Conservation (phyloP, 30 jellyfish, hydroid and myxozoan genomes). For the Haliclystus octoradiatus region DNA sequence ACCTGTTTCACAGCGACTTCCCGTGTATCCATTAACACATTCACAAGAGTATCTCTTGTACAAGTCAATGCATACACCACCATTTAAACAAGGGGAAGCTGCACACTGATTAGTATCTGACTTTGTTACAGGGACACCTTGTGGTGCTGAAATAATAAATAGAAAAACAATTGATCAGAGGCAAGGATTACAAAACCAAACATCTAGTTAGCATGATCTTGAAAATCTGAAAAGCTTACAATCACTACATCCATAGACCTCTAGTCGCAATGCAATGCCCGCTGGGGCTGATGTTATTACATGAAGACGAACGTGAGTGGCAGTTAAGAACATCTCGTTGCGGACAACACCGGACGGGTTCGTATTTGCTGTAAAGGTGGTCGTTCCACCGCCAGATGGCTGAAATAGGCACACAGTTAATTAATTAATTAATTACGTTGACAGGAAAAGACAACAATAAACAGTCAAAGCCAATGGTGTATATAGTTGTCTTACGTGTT, state of each 20-base stretch:
- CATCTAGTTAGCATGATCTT: neutral
- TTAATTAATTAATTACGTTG: neutral
- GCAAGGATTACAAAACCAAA: too few relatives aligned
- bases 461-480: neutral
- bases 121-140: conserved; percentile 65
- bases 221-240: conserved; percentile 28
- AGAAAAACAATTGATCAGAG: neutral
- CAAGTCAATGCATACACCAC: conserved; percentile 73
- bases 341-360: conserved; percentile 43
- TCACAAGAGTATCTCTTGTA: conserved; percentile 56
- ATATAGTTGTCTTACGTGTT: neutral
- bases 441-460: neutral
- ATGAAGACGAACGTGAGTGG: conserved; percentile 12
- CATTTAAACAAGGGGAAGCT: conserved; percentile 65
- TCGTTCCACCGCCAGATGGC: too few relatives aligned
- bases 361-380: conserved; percentile 54
- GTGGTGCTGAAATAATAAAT: conserved; percentile 56
- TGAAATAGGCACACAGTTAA: neutral
- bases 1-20: conserved; percentile 60
- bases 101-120: conserved; percentile 58
- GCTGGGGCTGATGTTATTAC: conserved; percentile 12
- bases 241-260: conserved; percentile 82
- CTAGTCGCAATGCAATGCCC: conserved; percentile 69
- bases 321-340: conserved; percentile 33
- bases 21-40: conserved; percentile 70